Conservation (phyloP, 2,888 invertebrate genomes). For the Neoaliturus tenellus region DNA sequence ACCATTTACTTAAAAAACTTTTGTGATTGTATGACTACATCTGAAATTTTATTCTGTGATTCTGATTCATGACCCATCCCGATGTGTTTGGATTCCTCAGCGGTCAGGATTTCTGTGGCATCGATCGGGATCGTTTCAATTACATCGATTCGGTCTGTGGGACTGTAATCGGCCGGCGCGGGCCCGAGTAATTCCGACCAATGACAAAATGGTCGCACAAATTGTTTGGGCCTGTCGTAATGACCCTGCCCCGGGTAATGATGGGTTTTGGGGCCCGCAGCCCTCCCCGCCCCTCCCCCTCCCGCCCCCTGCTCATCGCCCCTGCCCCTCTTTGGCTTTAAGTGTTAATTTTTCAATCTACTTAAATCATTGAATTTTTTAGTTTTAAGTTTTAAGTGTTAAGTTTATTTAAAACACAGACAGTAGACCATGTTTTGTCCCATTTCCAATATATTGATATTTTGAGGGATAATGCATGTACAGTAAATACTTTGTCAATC, state of each 20-base stretch:
- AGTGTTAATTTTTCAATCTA: background rate
- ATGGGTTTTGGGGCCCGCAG: conserved; percentile 11
- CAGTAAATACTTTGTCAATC: no score
- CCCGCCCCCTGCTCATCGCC: background rate
- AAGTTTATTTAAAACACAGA: conserved; percentile 19
- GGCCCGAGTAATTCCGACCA: conserved; percentile 4
- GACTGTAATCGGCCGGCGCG: conserved; percentile 21
- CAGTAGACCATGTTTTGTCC: no score
- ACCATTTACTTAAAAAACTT: no score
- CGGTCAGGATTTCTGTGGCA: background rate
- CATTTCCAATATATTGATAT: no score
- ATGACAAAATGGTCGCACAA: conserved; percentile 39
- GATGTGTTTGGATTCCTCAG: background rate
- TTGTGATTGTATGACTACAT: no score
- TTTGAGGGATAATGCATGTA: no score
- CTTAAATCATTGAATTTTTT: background rate
- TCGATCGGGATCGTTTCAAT: conserved; percentile 28
- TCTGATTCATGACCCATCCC: background rate
- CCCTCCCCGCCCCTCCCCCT: background rate
- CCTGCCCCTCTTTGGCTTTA: background rate
- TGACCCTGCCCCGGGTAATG: conserved; percentile 29
- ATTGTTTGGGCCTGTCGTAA: conserved; percentile 37
- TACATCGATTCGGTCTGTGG: background rate
- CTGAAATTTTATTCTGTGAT: no score
- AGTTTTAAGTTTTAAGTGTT: background rate